These are phyloP conservation scores for Forpus xanthops DNA, from an alignment of 2,797 vertebrate genomes.

Conservation along the genomic window DNA sequence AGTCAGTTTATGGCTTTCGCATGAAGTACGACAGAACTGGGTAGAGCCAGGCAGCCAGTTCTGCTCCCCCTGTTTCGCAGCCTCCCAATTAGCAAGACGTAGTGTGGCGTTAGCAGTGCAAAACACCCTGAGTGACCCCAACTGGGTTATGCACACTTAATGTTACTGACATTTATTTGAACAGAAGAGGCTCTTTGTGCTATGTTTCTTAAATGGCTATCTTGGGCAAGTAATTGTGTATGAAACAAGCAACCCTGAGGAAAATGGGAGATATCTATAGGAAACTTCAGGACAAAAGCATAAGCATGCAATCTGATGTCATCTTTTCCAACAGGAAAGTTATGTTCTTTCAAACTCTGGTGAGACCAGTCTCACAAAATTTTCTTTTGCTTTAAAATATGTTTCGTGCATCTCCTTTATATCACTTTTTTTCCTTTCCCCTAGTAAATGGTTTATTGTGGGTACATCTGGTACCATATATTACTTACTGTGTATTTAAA, in stretches of 20 bases:
- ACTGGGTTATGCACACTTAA: background rate
- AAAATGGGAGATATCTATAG: slow-evolving; percentile 15
- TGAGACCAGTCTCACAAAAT: background rate
- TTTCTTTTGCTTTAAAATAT: background rate
- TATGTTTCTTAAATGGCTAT: slow-evolving; percentile 21
- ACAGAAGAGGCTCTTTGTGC: slow-evolving; percentile 63
- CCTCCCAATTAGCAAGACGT: background rate
- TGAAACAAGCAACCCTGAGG: slow-evolving; percentile 52
- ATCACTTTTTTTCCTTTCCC: background rate
- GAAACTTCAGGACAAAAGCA: slow-evolving; percentile 16
- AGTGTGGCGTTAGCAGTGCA: background rate
- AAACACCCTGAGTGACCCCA: background rate
- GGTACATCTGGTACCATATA: slow-evolving; percentile 4
- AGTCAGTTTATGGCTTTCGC: slow-evolving; percentile 70
- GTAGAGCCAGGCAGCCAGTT: slow-evolving; percentile 32
- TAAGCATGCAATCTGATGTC: slow-evolving; percentile 54
- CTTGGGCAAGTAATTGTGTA: slow-evolving; percentile 10
- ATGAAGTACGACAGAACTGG: slow-evolving; percentile 66
- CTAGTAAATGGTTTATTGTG: background rate
- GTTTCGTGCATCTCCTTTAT: background rate
- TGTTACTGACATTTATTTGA: slow-evolving; percentile 19
- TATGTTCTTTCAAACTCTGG: slow-evolving; percentile 24
- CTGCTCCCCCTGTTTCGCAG: slow-evolving; percentile 22
- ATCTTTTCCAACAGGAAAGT: slow-evolving; percentile 24
- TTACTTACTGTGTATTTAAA: background rate